Evolutionary conservation across 1,140 invertebrate species (phyloP).

Genomic region (Zaprionus ornatus): DNA sequence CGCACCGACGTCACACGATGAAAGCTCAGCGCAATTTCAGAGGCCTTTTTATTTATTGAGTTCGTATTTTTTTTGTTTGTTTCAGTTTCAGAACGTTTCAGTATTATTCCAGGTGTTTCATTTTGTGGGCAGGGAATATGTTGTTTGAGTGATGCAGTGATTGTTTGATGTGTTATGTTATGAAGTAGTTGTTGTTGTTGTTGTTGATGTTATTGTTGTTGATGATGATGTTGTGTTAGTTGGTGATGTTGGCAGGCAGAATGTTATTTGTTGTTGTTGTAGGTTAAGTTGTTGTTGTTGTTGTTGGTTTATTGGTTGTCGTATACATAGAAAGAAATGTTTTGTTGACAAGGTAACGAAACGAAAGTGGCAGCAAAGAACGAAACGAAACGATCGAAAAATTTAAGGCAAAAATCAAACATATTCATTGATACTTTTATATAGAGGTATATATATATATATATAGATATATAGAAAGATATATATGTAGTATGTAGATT

Average conservation of each 20-base stretch:
- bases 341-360: slow-evolving; percentile 67
- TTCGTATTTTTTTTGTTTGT: slow-evolving; percentile 23
- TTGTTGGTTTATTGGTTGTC: slow-evolving; percentile 43
- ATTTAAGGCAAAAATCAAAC: slow-evolving; percentile 58
- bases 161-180: slow-evolving; percentile 16
- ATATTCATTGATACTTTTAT: slow-evolving; percentile 45
- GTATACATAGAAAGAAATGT: slow-evolving; percentile 55
- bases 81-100: slow-evolving; percentile 37
- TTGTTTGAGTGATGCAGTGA: slow-evolving; percentile 11
- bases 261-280: slow-evolving; percentile 42
- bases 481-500: neutral
- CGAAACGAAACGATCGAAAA: slow-evolving; percentile 66
- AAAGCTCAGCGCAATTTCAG: slow-evolving; percentile 84
- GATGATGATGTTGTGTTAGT: slow-evolving; percentile 29
- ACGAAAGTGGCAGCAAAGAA: slow-evolving; percentile 60
- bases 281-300: slow-evolving; percentile 24
- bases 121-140: slow-evolving; percentile 25
- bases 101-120: slow-evolving; percentile 19
- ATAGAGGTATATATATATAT: slow-evolving; percentile 10
- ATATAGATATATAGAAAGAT: slow-evolving; percentile 8
- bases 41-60: slow-evolving; percentile 67
- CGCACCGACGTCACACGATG: slow-evolving; percentile 85
- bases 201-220: slow-evolving; percentile 5
- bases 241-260: slow-evolving; percentile 36
- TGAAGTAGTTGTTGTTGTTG: slow-evolving; percentile 11